Base-by-base conservation (phyloP, 2,888 invertebrate species). In the Ecliptopera silaceata region DNA sequence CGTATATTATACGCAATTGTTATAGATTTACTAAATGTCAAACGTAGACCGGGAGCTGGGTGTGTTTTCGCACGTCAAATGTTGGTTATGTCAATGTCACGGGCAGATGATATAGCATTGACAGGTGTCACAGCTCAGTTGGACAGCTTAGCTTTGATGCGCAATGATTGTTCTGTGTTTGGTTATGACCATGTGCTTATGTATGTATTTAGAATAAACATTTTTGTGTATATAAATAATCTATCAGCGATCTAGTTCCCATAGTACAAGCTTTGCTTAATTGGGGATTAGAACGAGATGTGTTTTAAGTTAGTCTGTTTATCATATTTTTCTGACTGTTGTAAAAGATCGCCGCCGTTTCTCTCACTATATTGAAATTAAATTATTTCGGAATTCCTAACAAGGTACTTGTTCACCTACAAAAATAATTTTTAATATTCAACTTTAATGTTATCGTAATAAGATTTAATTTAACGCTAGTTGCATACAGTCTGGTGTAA, bases 21-120 rank as follows among this genome's bases (percentile, higher is more conserved):
- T 69, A 66, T 67, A 69, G 64, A 66, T 72, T 69, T 65, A 50
- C 46, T 56, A 65, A 72, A 73, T 72, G 70, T 67, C 71, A 63
- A 34, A 5, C n/a, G 0, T 32, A 57, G 52, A 44, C 20, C 17
- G 31, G 15, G 42, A 56, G 56, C n/a, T 38, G 8, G 15, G 1
- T 1, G 8, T 39, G 8, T 38, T 48, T 26, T 26, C 1, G 1
- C 10, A 26, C 10, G 6, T 22, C 22, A 22, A 22, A 22, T 6
- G 22, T 22, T 22, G 2, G 22, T 22, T 22, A n/a, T 22, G 26
- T 4, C 26, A 8, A 6, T 6, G 22, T 1, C 3, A 8, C 1
- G 26, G 10, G 6, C 4, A n/a, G n/a, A n/a, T n/a, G n/a, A n/a
- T n/a, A n/a, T n/a, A n/a, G n/a, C n/a, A n/a, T n/a, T n/a, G n/a